A percentile compares a stretch with the other conserved stretches of the same genome.
phyloP scores from a whole-genome alignment of 2,888 invertebrate genomes.

The Kryphioiulus occultus region DNA sequence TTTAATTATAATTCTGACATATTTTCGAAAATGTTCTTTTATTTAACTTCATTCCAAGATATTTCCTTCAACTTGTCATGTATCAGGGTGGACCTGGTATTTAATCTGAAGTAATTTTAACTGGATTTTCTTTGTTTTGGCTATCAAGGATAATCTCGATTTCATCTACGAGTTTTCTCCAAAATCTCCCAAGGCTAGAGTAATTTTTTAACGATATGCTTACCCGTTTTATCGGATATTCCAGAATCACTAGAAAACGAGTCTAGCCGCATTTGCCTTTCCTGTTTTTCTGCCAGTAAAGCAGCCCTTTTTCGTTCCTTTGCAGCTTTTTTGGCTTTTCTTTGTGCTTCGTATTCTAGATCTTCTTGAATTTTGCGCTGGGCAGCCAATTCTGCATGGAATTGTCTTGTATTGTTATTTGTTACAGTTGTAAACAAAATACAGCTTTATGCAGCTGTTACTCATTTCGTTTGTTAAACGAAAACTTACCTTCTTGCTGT shows the following conservation, averaged over 20 bases:
- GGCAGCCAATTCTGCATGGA: background rate
- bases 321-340: conserved; percentile 52
- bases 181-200: no score
- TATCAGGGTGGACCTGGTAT: no score
- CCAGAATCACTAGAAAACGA: conserved; percentile 26
- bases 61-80: no score
- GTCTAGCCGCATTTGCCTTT: background rate
- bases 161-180: no score
- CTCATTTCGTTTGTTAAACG: no score
- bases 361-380: conserved; percentile 45
- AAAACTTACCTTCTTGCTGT: conserved; percentile 33
- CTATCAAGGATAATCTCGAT: no score
- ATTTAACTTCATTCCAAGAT: no score
- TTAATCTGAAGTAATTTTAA: no score
- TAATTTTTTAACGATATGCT: background rate
- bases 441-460: background rate
- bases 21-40: no score
- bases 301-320: conserved; percentile 50
- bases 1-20: no score
- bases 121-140: no score
- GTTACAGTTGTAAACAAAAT: background rate
- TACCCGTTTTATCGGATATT: background rate
- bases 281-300: background rate
- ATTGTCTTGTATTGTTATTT: background rate
- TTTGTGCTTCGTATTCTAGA: conserved; percentile 39